Evolutionary conservation across 1,140 invertebrate species (phyloP).

Genomic region (Bombus waltoni): DNA sequence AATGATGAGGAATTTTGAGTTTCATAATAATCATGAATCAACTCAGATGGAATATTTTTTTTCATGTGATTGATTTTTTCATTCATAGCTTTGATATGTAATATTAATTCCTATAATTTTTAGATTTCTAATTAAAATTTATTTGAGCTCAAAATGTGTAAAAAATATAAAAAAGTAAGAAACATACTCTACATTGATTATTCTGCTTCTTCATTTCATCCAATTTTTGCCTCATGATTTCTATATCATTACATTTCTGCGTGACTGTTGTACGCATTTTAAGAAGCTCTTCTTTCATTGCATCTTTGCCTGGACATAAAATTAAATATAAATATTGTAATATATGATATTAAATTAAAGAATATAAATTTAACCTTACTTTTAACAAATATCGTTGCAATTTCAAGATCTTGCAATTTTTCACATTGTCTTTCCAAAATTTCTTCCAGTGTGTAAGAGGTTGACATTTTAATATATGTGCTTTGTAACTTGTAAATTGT

Average conservation of each 20-base stretch:
- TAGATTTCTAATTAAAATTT: not conserved
- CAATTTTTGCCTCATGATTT: constrained; percentile 53
- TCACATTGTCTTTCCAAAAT: constrained; percentile 28
- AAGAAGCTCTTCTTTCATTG: constrained; percentile 56
- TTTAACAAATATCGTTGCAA: not conserved
- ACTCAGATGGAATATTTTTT: constrained; percentile 64
- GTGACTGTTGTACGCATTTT: constrained; percentile 19
- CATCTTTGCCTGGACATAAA: constrained; percentile 59
- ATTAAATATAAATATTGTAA: not conserved
- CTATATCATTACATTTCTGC: constrained; percentile 45
- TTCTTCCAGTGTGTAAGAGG: constrained; percentile 2
- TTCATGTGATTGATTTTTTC: constrained; percentile 66
- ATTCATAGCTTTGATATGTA: constrained; percentile 43
- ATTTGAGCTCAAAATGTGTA: not conserved
- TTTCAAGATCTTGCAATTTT: constrained; percentile 18
- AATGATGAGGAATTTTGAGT: not conserved
- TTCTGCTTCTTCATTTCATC: constrained; percentile 62
- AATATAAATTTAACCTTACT: not conserved
- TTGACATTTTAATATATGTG: constrained; percentile 11
- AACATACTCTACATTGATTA: constrained; percentile 59
- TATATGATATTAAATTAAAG: not conserved
- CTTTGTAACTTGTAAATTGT: too few species aligned
- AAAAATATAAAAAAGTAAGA: constrained; percentile 10
- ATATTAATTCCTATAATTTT: constrained; percentile 58
- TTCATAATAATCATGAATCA: constrained; percentile 59